phyloP scores from a whole-genome alignment of 1,140 invertebrate species.

The Rhagoletis zephyria region DNA sequence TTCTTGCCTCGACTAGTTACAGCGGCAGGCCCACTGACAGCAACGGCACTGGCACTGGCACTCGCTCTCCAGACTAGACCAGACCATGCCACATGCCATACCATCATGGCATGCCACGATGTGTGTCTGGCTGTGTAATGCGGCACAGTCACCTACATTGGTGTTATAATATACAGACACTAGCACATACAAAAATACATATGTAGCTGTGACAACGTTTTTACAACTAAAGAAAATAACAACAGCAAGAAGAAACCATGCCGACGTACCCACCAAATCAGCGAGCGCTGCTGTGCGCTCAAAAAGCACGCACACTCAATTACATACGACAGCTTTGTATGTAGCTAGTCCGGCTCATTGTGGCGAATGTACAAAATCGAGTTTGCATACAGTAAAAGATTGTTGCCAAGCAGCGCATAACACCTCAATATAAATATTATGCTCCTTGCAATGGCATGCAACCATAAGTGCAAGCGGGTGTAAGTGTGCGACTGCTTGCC shows the following conservation, averaged over 20 bases:
- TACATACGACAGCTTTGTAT: not conserved
- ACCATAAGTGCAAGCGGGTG: too few relatives aligned
- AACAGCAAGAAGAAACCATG: not conserved
- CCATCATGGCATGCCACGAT: not conserved
- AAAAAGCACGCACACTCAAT: not conserved
- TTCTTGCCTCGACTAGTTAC: not conserved
- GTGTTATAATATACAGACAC: not conserved
- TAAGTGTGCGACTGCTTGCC: too few relatives aligned
- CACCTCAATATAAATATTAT: not conserved
- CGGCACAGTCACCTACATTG: constrained; percentile 40
- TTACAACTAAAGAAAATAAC: constrained; percentile 4
- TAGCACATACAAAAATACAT: not conserved
- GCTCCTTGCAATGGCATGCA: not conserved
- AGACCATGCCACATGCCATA: not conserved
- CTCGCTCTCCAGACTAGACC: too few relatives aligned
- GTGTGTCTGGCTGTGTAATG: not conserved
- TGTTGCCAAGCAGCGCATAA: constrained; percentile 6
- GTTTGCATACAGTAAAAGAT: not conserved
- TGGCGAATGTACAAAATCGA: too few relatives aligned
- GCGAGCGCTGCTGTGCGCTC: not conserved
- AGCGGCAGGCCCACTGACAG: not conserved
- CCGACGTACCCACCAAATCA: not conserved
- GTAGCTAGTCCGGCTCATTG: not conserved
- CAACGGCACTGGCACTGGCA: not conserved
- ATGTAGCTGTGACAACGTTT: constrained; percentile 6